Evolutionary conservation across 2,797 vertebrate genomes (phyloP).

Genomic region (Premnoplex brunnescens): DNA sequence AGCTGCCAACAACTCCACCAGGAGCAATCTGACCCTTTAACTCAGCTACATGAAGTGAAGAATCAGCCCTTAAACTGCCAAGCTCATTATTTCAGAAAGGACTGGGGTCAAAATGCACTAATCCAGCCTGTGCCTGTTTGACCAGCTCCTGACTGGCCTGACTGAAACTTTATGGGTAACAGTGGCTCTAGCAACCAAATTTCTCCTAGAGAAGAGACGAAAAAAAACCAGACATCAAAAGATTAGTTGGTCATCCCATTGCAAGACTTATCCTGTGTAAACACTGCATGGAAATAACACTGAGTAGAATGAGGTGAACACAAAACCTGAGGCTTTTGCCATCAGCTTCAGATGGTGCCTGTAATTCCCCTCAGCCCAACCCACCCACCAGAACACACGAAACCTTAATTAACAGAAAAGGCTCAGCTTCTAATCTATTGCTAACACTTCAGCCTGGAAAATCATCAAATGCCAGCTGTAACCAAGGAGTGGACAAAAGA

Average conservation of each 20-base stretch:
- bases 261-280: not conserved
- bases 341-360: not conserved
- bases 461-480: not conserved
- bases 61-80: not conserved
- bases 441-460: not conserved
- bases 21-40: not conserved
- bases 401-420: not conserved
- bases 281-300: constrained; percentile 33
- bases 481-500: not conserved
- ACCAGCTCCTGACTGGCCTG: not conserved
- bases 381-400: not conserved
- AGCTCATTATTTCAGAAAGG: not conserved
- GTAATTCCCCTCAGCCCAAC: not conserved
- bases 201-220: not conserved
- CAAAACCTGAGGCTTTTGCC: not conserved
- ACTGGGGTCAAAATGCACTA: not conserved
- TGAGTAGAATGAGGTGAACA: not conserved
- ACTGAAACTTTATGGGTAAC: not conserved
- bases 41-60: not conserved
- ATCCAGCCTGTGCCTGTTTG: not conserved
- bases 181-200: not conserved
- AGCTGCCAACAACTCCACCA: not conserved
- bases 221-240: not conserved
- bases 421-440: not conserved
- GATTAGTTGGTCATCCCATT: not conserved